Base-by-base conservation (phyloP, 2,888 invertebrate genomes). In the Hirtodrosophila confusa region DNA sequence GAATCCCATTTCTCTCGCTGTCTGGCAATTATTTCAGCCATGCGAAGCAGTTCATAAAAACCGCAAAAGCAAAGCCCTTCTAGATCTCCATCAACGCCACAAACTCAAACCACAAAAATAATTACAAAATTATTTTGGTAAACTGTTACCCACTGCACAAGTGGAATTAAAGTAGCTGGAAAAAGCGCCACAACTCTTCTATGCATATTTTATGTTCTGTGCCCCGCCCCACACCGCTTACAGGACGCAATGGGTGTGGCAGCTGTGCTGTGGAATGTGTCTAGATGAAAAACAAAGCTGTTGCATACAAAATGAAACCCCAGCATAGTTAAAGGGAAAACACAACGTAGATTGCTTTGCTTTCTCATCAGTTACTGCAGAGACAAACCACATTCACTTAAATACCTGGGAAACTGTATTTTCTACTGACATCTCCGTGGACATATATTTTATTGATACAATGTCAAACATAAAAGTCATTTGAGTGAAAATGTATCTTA, bases 191-290 rank as follows among this genome's bases (percentile, higher is more conserved):
- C 17, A 69, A 63, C 56, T 63, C 49, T 55, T 44, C 44, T 60
- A 31, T 63, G 57, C 50, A 71, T 71, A 68, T 83, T 86, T 83
- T 40, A 64, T 23, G 56, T 27, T 5, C 47, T 36, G 9, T 24
- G 7, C 35, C 11, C 5, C 0, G 8, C 9, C 12, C 10, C 4
- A 3, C 5, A 27, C 29, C 12, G 12, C 6, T 31, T 31, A 1
- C 7, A 31, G 31, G 3, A 9, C 3, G 2, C 36, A 35, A 27
- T 51, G 36, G 36, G 37, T 11, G 31, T 48, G 58, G 44, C 40
- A 36, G 37, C 11, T 66, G 50, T 11, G 4, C 37, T 40, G 12
- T 41, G 9, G 39, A 40, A 17, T 33, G 10, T 43, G 29, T 24
- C 6, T 6, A 51, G 37, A 10, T 29, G 3, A 29, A 54, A 40